phyloP scores from a whole-genome alignment of 2,113 vertebrate species.

The Apeltes quadracus region DNA sequence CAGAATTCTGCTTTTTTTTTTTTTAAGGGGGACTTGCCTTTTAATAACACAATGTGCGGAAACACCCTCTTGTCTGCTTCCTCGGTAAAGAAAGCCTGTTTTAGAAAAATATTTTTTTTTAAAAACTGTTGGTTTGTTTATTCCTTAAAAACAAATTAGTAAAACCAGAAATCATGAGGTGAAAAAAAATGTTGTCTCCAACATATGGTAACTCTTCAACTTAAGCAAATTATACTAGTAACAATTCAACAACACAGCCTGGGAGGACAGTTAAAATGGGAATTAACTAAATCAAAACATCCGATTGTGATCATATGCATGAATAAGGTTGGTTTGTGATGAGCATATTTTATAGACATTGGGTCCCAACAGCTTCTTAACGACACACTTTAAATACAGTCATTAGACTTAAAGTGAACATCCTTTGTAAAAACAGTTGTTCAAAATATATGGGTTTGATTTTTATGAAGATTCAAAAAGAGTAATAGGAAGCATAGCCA shows the following conservation, averaged over 20 bases:
- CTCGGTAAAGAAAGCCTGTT: conserved; percentile 5
- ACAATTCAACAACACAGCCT: conserved; percentile 17
- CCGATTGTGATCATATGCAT: conserved; percentile 33
- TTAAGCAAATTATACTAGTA: conserved; percentile 19
- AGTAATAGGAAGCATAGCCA: conserved; percentile 18
- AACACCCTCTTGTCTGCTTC: not conserved
- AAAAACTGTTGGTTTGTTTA: conserved; percentile 28
- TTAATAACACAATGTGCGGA: not conserved
- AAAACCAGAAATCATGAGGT: not conserved
- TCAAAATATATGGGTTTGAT: conserved; percentile 29
- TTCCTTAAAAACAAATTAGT: conserved; percentile 35
- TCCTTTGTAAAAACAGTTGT: conserved; percentile 16
- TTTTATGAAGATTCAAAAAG: conserved; percentile 21
- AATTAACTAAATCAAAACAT: too few species aligned
- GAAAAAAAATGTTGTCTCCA: not conserved
- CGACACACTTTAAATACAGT: conserved; percentile 23
- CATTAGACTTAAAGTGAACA: conserved; percentile 11
- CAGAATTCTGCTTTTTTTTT: conserved; percentile 10
- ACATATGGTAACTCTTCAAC: conserved; percentile 30
- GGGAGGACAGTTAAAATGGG: conserved; percentile 46
- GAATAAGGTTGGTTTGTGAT: conserved; percentile 34
- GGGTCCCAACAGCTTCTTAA: conserved; percentile 9
- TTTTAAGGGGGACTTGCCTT: conserved; percentile 5
- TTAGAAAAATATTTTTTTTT: conserved; percentile 1
- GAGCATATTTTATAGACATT: conserved; percentile 15